Evolutionary conservation across 2,113 vertebrate genomes (phyloP).

Genomic region (Cranoglanis bouderius): DNA sequence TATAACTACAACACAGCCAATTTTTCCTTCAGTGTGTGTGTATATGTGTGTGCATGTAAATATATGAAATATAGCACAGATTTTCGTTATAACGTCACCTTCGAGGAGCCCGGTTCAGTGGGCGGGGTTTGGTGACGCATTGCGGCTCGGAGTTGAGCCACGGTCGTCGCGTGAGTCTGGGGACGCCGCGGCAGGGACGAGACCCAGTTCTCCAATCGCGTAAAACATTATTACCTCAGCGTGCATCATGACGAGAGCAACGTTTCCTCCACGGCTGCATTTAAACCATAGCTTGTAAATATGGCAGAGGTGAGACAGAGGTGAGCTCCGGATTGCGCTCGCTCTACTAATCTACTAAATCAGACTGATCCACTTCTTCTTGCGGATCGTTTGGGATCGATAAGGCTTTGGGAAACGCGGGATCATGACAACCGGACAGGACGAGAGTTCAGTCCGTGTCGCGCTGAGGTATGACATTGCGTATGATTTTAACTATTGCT

Average conservation of each 20-base stretch:
- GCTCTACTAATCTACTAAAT: neutral
- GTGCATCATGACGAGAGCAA: neutral
- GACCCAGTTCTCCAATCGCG: neutral
- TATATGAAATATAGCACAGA: neutral
- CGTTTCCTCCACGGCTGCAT: neutral
- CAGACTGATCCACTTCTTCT: conserved; percentile 18
- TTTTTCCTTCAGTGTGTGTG: neutral
- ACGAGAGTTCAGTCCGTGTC: conserved; percentile 91
- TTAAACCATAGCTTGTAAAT: conserved; percentile 8
- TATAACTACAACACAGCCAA: neutral
- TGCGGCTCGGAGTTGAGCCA: conserved; percentile 66
- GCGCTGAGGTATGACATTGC: conserved; percentile 82
- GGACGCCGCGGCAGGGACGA: neutral
- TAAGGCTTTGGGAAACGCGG: neutral
- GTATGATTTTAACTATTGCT: neutral
- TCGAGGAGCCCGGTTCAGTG: conserved; percentile 30
- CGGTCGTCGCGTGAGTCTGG: conserved; percentile 11
- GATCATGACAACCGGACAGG: conserved; percentile 81
- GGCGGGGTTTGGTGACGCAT: conserved; percentile 77
- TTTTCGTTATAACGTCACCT: conserved; percentile 56
- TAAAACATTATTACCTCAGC: neutral
- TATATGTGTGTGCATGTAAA: neutral
- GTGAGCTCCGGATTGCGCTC: conserved; percentile 37
- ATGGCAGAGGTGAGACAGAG: conserved; percentile 57
- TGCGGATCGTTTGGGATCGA: neutral